Evolutionary conservation across 2,797 vertebrate genomes (phyloP).

Genomic region (Leontocebus nigricollis): DNA sequence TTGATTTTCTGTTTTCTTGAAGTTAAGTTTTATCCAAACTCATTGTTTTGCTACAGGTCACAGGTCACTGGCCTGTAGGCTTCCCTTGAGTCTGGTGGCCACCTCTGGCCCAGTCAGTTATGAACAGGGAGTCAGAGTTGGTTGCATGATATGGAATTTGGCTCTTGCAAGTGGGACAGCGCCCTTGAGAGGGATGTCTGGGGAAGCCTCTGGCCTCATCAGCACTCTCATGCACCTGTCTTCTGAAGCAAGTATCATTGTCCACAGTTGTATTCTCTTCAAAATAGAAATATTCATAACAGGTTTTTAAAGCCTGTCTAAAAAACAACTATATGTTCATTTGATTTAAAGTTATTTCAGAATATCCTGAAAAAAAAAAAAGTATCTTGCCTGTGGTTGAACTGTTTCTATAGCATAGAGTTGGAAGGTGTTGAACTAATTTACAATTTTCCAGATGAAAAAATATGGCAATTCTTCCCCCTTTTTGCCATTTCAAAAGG

Average conservation of each 20-base stretch:
- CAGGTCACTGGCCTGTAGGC: neutral
- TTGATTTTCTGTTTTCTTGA: neutral
- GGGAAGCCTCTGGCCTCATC: neutral
- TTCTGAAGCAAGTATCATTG: neutral
- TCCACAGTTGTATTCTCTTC: neutral
- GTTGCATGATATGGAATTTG: neutral
- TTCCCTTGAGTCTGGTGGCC: neutral
- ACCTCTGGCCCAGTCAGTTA: neutral
- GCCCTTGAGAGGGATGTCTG: neutral
- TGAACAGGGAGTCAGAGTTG: neutral
- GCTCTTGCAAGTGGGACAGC: accelerated
- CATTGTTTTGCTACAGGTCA: neutral
- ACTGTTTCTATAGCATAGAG: neutral
- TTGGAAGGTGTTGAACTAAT: neutral
- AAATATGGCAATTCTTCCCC: neutral
- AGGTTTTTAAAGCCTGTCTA: neutral
- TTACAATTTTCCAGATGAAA: neutral
- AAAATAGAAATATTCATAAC: neutral
- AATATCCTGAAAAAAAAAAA: neutral
- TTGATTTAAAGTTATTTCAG: neutral
- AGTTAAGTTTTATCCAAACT: neutral
- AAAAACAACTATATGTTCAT: neutral
- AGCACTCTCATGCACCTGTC: neutral
- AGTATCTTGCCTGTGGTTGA: neutral
- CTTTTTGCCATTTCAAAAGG: neutral